Evolutionary conservation across 1,140 invertebrate genomes (phyloP).

Genomic region (Brachionus koreanus): DNA sequence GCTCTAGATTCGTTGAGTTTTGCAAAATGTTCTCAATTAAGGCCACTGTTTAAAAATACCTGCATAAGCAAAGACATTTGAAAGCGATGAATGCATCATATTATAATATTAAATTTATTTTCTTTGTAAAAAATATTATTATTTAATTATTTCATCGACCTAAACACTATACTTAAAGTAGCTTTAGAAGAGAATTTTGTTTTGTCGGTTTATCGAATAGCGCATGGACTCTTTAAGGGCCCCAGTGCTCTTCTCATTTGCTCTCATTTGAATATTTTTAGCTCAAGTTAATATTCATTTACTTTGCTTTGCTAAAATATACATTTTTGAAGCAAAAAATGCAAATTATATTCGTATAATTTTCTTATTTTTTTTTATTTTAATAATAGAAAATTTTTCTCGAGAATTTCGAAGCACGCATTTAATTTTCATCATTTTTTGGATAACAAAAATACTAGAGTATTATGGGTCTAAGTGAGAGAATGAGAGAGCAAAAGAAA

Average conservation of each 20-base stretch:
- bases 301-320: not conserved
- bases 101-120: conserved; percentile 5
- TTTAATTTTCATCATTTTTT: conserved; percentile 19
- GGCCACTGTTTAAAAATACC: not conserved
- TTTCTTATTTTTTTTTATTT: conserved; percentile 20
- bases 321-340: conserved; percentile 11
- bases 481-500: not conserved
- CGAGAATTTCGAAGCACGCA: conserved; percentile 1
- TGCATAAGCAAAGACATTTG: conserved; percentile 1
- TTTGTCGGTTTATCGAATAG: not conserved
- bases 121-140: not conserved
- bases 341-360: conserved; percentile 26
- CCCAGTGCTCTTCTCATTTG: not conserved
- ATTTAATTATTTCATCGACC: conserved; percentile 18
- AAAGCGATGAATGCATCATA: not conserved
- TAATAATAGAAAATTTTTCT: not conserved
- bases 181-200: conserved; percentile 7
- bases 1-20: not conserved
- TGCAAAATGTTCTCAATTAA: not conserved
- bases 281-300: conserved; percentile 39
- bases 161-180: not conserved
- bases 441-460: not conserved
- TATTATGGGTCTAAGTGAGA: not conserved
- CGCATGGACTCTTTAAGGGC: not conserved
- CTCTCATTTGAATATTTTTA: conserved; percentile 4